Evolutionary conservation across 2,113 vertebrate species (phyloP).

Genomic region (Tursiops truncatus): DNA sequence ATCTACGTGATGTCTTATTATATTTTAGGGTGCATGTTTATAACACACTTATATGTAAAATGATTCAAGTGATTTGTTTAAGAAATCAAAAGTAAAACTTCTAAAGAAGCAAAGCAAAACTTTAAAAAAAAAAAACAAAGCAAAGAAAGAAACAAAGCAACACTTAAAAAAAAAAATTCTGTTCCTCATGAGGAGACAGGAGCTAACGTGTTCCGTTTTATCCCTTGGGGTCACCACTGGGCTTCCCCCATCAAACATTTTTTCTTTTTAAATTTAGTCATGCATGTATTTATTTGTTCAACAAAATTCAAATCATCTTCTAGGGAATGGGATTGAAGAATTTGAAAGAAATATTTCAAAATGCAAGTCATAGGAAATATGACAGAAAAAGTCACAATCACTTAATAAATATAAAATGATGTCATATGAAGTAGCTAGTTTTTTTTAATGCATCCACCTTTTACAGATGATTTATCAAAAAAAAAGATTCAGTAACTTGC

Average conservation of each 20-base stretch:
- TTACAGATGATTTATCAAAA: not conserved
- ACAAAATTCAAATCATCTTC: not conserved
- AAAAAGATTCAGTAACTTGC: not conserved
- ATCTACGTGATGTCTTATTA: not conserved
- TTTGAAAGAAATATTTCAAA: conserved; percentile 28
- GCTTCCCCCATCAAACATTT: not conserved
- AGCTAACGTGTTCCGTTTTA: not conserved
- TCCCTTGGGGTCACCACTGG: not conserved
- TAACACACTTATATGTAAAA: not conserved
- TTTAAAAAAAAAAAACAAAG: no score
- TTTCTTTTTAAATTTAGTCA: not conserved
- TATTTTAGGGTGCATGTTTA: not conserved
- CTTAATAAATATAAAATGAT: not conserved
- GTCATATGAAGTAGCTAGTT: not conserved
- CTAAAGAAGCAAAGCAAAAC: no score
- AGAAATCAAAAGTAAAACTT: no score
- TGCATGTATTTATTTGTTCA: not conserved
- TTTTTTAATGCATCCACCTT: not conserved
- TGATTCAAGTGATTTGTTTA: not conserved
- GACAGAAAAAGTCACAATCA: not conserved
- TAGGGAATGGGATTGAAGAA: not conserved
- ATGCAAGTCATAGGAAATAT: not conserved
- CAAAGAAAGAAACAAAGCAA: not conserved
- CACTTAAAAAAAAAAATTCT: not conserved
- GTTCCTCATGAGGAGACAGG: not conserved